Evolutionary conservation across 2,888 invertebrate genomes (phyloP).

Genomic region (Amphipoea oculea): DNA sequence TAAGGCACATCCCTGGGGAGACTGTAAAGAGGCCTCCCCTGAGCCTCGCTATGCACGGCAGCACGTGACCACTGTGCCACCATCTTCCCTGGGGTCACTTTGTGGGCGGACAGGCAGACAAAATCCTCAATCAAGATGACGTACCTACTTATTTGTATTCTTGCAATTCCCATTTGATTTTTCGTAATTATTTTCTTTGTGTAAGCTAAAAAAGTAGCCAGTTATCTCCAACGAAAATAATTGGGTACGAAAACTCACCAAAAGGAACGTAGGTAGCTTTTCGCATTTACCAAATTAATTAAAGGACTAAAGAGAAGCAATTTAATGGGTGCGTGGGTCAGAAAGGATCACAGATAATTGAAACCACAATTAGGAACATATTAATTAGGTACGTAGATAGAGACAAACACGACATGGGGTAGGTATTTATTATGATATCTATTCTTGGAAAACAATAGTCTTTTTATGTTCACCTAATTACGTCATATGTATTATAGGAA

Average conservation of each 20-base stretch:
- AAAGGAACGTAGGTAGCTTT: background rate
- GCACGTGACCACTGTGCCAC: no score
- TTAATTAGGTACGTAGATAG: conserved; percentile 2
- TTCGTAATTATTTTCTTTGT: background rate
- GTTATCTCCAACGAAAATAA: conserved; percentile 10
- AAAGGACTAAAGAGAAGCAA: background rate
- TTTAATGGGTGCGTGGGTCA: background rate
- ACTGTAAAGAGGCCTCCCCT: no score
- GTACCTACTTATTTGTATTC: background rate
- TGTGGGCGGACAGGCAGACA: no score
- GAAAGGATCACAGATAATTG: conserved; percentile 27
- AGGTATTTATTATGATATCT: background rate
- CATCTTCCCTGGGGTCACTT: no score
- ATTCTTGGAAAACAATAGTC: background rate
- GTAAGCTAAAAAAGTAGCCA: background rate
- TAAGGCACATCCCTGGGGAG: no score
- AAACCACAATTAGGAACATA: conserved; percentile 16
- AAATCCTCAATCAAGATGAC: no score
- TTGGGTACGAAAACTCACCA: background rate
- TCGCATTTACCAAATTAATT: conserved; percentile 21
- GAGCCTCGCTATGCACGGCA: no score
- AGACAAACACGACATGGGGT: background rate
- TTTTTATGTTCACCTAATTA: background rate
- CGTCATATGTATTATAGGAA: background rate
- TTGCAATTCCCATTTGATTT: background rate